Evolutionary conservation across 2,888 invertebrate species (phyloP).

Genomic region (Thymelicus lineola): DNA sequence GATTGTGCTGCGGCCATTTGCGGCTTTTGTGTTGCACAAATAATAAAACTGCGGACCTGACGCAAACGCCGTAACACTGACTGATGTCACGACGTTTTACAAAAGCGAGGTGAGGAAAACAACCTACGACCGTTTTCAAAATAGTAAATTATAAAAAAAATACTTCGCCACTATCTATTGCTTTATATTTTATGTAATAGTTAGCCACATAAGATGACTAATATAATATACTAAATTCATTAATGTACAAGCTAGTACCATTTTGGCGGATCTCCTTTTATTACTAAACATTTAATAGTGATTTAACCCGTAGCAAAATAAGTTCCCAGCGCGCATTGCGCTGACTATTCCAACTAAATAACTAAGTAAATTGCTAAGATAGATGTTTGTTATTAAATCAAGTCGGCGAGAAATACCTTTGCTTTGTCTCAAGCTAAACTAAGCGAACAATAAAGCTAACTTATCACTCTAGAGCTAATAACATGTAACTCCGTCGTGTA

Average conservation of each 20-base stretch:
- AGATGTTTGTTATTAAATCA: neutral
- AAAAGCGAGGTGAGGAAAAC: too few relatives aligned
- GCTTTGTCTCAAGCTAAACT: slow-evolving; percentile 13
- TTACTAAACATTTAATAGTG: too few relatives aligned
- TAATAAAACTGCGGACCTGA: neutral
- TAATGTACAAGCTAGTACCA: too few relatives aligned
- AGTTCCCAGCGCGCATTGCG: too few relatives aligned
- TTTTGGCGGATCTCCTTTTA: too few relatives aligned
- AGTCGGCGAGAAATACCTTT: slow-evolving; percentile 6
- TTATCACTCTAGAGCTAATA: slow-evolving; percentile 16
- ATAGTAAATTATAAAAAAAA: too few relatives aligned
- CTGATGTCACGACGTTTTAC: neutral
- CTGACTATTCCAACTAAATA: neutral
- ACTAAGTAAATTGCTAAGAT: neutral
- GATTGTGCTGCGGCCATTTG: slow-evolving; percentile 27
- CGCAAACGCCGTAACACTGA: neutral
- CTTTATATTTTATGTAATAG: too few relatives aligned
- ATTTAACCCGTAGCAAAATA: too few relatives aligned
- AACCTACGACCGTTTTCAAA: too few relatives aligned
- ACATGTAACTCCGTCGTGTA: slow-evolving; percentile 18
- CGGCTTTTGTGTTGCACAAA: slow-evolving; percentile 5
- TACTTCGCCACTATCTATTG: too few relatives aligned
- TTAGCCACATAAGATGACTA: too few relatives aligned
- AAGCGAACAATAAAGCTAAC: slow-evolving; percentile 17
- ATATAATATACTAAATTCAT: too few relatives aligned